These are phyloP conservation scores for Lagenorhynchus albirostris DNA, from an alignment of 2,113 vertebrate species.

Conservation along the genomic window DNA sequence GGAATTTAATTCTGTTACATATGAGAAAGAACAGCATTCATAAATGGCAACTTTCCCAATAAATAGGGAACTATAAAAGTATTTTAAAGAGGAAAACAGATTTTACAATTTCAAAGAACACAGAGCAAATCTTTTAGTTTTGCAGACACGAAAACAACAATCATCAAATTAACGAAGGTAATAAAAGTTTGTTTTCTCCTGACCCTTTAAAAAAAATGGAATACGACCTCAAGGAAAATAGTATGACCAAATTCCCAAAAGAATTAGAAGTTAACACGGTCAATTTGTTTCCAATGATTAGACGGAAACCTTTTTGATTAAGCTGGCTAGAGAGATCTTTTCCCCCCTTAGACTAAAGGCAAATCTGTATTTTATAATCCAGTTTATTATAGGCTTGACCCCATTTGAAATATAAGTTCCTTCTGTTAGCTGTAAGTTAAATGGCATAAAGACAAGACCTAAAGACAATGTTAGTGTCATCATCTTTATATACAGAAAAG, in stretches of 20 bases:
- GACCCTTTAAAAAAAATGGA: not conserved
- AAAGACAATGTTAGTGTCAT: not conserved
- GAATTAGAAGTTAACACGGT: not conserved
- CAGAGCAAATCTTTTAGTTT: not conserved
- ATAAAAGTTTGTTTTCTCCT: not conserved
- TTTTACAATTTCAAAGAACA: not conserved
- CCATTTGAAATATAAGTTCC: not conserved
- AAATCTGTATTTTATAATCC: not conserved
- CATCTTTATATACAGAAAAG: not conserved
- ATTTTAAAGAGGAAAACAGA: not conserved
- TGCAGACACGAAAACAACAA: not conserved
- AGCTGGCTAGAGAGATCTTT: not conserved
- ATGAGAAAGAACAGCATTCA: not conserved
- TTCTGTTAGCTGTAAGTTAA: not conserved
- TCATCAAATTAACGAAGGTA: not conserved
- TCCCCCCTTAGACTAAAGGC: not conserved
- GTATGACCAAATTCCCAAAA: not conserved
- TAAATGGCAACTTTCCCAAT: not conserved
- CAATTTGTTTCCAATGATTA: not conserved
- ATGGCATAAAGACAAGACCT: not conserved
- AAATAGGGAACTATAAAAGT: not conserved
- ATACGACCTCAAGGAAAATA: not conserved
- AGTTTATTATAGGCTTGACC: not conserved
- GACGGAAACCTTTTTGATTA: not conserved
- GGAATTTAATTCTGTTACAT: not conserved